Evolutionary conservation across 1,140 invertebrate species (phyloP).

Genomic region (Polyergus mexicanus): DNA sequence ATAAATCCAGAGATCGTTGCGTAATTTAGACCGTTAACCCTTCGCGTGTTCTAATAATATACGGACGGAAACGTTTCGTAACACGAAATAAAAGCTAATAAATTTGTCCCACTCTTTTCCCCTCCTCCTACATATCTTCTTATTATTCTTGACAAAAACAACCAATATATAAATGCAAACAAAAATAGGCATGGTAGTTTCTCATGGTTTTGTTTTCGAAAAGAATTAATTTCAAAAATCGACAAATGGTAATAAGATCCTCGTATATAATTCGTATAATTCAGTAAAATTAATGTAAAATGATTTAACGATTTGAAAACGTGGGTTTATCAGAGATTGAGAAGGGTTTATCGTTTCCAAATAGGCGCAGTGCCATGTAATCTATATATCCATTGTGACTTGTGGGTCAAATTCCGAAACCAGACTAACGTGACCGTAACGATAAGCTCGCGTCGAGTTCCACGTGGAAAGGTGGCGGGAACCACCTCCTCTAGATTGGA

Average conservation of each 20-base stretch:
- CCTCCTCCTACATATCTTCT: not conserved
- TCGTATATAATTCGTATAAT: too few relatives aligned
- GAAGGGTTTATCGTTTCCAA: conserved; percentile 7
- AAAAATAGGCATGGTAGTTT: not conserved
- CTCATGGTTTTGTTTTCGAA: not conserved
- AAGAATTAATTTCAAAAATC: conserved; percentile 9
- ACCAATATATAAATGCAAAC: conserved; percentile 17
- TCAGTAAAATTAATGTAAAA: not conserved
- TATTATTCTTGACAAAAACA: not conserved
- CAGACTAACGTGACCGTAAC: conserved; percentile 63
- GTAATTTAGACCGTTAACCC: conserved; percentile 54
- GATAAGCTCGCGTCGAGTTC: conserved; percentile 64
- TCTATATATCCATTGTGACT: conserved; percentile 32
- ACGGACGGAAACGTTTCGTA: conserved; percentile 18
- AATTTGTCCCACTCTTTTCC: not conserved
- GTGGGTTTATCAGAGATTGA: not conserved
- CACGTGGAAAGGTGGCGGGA: conserved; percentile 38
- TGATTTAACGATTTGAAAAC: not conserved
- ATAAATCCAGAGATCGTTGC: conserved; percentile 26
- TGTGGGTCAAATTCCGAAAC: conserved; percentile 39
- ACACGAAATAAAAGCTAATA: conserved; percentile 6
- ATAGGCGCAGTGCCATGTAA: conserved; percentile 30
- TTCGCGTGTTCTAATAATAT: conserved; percentile 47
- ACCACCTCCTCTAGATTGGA: conserved; percentile 52
- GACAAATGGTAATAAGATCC: not conserved